Evolutionary conservation across 2,797 vertebrate genomes (phyloP).

Genomic region (Onychomys torridus): DNA sequence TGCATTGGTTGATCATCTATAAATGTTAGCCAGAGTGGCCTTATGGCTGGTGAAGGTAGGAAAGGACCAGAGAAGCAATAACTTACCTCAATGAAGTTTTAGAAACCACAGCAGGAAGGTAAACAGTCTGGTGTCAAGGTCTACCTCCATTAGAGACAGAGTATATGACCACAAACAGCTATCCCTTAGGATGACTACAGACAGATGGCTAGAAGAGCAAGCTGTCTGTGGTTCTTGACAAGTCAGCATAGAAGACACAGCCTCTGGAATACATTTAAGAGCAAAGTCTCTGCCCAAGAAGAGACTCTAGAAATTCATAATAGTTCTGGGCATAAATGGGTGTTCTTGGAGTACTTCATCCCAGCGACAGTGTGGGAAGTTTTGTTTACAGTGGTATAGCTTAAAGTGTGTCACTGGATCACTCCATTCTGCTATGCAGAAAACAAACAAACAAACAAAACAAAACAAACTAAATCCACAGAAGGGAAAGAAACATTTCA

Average conservation of each 20-base stretch:
- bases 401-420: background rate
- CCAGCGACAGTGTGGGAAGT: background rate
- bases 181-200: background rate
- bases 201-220: background rate
- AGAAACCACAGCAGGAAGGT: conserved; percentile 19
- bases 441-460: too few relatives aligned
- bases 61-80: background rate
- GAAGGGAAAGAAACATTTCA: background rate
- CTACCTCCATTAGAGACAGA: background rate
- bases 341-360: background rate
- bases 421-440: background rate
- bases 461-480: background rate
- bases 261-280: background rate
- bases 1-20: background rate
- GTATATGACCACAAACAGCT: background rate
- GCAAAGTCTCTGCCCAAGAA: background rate
- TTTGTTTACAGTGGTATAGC: background rate
- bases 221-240: background rate
- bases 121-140: background rate
- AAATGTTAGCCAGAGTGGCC: background rate
- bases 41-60: background rate
- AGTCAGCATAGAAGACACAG: background rate
- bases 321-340: background rate
- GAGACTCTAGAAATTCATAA: background rate
- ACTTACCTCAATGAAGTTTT: background rate